These are phyloP conservation scores for Lineus longissimus DNA, from an alignment of 1,140 invertebrate species.

Conservation along the genomic window DNA sequence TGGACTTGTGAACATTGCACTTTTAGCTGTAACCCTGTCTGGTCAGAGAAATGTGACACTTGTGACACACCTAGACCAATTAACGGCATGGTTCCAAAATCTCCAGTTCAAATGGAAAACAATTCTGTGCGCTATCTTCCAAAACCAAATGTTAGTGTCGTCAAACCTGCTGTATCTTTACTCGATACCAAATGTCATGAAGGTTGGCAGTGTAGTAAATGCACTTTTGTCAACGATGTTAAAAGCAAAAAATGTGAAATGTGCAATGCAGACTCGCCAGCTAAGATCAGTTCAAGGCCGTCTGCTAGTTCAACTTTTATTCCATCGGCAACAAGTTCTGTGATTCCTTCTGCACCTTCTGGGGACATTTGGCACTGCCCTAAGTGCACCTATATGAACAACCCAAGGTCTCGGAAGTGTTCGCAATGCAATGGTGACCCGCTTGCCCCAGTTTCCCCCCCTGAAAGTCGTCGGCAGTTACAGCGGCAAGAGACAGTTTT, in stretches of 20 bases:
- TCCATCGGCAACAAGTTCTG: too few species aligned
- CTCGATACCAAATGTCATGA: not conserved
- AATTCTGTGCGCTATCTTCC: constrained; percentile 65
- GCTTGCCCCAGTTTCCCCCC: not conserved
- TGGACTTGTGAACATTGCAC: constrained; percentile 38
- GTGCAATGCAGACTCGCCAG: constrained; percentile 64
- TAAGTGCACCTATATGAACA: constrained; percentile 55
- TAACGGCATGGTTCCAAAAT: not conserved
- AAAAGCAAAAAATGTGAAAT: constrained; percentile 61
- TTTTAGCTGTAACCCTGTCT: constrained; percentile 34
- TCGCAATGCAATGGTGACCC: constrained; percentile 25
- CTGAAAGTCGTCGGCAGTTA: constrained; percentile 31
- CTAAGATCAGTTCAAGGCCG: too few species aligned
- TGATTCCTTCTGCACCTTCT: too few species aligned
- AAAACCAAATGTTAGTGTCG: constrained; percentile 85
- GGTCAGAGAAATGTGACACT: constrained; percentile 25
- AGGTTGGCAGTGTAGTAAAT: constrained; percentile 60
- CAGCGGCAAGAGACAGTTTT: constrained; percentile 68
- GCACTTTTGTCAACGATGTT: constrained; percentile 59
- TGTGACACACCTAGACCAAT: constrained; percentile 24
- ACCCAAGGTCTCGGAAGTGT: constrained; percentile 19
- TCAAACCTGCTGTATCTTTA: constrained; percentile 58
- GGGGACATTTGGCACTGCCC: constrained; percentile 68
- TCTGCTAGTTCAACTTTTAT: too few species aligned
- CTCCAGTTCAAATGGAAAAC: constrained; percentile 48